These are phyloP conservation scores for Oenanthe melanoleuca DNA, from an alignment of 2,113 vertebrate genomes.

Conservation along the genomic window DNA sequence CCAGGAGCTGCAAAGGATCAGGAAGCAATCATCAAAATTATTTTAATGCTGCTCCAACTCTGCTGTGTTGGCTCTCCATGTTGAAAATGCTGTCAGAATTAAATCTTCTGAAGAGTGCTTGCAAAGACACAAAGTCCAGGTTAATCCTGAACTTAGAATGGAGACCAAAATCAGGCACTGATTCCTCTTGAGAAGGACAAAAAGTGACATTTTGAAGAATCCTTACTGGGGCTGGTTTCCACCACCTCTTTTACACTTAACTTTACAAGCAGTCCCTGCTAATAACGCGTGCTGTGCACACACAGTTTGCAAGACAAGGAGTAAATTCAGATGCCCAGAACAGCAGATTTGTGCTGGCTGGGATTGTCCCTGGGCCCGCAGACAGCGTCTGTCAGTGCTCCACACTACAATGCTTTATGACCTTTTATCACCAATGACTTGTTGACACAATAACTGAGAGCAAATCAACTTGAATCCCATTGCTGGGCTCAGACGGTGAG, in stretches of 20 bases:
- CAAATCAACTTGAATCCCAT: slow-evolving; percentile 58
- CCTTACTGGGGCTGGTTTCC: not conserved
- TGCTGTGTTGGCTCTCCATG: not conserved
- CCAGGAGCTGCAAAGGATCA: not conserved
- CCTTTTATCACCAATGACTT: slow-evolving; percentile 56
- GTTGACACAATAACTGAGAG: slow-evolving; percentile 52
- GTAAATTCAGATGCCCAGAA: not conserved
- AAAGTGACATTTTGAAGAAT: not conserved
- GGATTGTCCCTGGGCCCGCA: not conserved
- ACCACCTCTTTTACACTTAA: too few species aligned
- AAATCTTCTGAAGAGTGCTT: not conserved
- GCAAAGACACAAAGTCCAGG: not conserved
- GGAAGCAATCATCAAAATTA: not conserved
- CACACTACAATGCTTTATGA: slow-evolving; percentile 45
- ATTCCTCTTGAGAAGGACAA: not conserved
- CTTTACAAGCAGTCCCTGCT: not conserved
- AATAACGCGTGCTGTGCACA: accelerated
- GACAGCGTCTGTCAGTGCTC: not conserved
- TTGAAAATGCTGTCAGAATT: not conserved
- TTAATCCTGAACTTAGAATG: not conserved
- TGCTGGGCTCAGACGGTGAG: slow-evolving; percentile 27
- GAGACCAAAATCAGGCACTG: not conserved
- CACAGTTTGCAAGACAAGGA: not conserved
- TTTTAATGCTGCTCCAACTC: not conserved
- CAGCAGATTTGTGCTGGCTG: too few species aligned